Evolutionary conservation across 30 jellyfish, hydroid and myxozoan species (phyloP), one percentile per base, ranked within the genome.

Genomic region (Pseudorhiza aurosa): DNA sequence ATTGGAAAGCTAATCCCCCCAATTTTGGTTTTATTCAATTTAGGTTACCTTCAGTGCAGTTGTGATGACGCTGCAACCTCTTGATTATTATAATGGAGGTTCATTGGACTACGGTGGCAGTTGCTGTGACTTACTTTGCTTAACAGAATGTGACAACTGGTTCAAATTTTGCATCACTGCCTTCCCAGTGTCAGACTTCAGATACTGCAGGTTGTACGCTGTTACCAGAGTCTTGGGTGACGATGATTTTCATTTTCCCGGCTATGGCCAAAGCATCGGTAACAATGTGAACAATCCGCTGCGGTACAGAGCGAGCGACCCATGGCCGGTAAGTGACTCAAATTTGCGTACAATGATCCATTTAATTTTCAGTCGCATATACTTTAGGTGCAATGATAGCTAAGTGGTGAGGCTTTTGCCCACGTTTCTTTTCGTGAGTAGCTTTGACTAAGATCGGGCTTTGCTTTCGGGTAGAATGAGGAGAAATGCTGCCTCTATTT

Each of bases 61-160:
- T 14, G 39, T 53, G 45, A 43, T 73, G 40, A 73, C 73, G 11
- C 2, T 84, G 30, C 88, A 84, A 31, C 59, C 81, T 5, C 40
- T 33, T 0, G 58, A 72, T 47, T 78, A 67, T 65, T 31, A 72
- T 75, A 91, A 85, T 45, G 72, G 87, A 1, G 58, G 30, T 14
- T 30, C 57, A 12, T 26, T 53, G 25, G 97, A 75, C 46, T 84
- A 85, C 59, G 35, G 25, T 17, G 96, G 96, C 18, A 62, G 53
- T 0, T 85, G 96, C 78, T 91, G 98, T 50, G 98, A 91, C 56
- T 60, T 77, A 15, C 67, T 87, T 33, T 81, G 95, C 65, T 35
- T 68, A 26, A n/a, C 39, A 7, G 83, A 72, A 4, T 91, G 98
- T 50, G 98, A 91, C 33, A 65, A 56, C 43, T 91, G 98, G 98